Evolutionary conservation across 2,888 invertebrate species (phyloP).

Genomic region (Leptogaster cylindrica): DNA sequence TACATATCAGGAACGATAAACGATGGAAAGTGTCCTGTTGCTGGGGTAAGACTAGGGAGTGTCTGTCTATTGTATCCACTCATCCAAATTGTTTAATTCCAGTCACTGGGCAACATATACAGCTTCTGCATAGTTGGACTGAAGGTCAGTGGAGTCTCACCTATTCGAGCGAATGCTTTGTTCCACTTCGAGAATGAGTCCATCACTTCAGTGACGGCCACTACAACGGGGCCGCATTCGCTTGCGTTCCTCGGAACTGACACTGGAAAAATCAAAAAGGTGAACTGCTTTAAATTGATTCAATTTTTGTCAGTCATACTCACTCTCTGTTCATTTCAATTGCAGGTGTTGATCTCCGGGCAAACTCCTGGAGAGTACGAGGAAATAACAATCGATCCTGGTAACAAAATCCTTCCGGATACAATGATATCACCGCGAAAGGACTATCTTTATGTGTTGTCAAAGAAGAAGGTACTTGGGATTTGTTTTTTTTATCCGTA

Average conservation of each 20-base stretch:
- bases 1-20: constrained; percentile 90
- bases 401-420: constrained; percentile 82
- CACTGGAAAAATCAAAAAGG: constrained; percentile 86
- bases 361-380: constrained; percentile 82
- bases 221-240: constrained; percentile 88
- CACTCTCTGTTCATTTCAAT: neutral
- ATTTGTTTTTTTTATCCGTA: neutral
- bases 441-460: constrained; percentile 85
- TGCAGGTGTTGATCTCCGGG: constrained; percentile 69
- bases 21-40: constrained; percentile 88
- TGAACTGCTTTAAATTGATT: neutral
- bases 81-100: constrained; percentile 42
- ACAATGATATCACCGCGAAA: constrained; percentile 83
- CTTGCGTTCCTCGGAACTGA: constrained; percentile 93
- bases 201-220: constrained; percentile 83
- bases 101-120: constrained; percentile 86
- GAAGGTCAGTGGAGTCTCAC: constrained; percentile 88
- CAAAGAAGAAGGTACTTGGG: constrained; percentile 69
- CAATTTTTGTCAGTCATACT: too few relatives aligned
- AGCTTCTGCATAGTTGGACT: constrained; percentile 92
- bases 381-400: constrained; percentile 80
- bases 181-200: constrained; percentile 81
- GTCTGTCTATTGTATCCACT: neutral
- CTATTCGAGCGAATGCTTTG: constrained; percentile 78
- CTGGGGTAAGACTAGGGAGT: constrained; percentile 68